These are phyloP conservation scores for Chrysogorgia sp. DNA, from an alignment of 92 coral and sea anemone species.

Conservation along the genomic window DNA sequence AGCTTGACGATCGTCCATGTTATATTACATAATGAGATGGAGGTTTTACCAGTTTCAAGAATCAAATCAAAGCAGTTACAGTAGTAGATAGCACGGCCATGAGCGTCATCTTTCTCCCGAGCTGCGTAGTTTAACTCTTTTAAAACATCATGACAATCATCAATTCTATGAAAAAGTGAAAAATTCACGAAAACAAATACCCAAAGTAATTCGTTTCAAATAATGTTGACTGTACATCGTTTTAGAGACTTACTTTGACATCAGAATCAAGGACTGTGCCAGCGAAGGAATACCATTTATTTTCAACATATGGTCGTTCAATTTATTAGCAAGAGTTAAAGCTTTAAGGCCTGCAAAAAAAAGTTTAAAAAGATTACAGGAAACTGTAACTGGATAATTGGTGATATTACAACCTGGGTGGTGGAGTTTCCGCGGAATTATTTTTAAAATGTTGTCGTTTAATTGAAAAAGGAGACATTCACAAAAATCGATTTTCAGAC, in stretches of 20 bases:
- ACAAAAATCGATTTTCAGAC: no score
- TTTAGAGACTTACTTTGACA: slow-evolving; percentile 67
- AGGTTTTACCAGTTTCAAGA: slow-evolving; percentile 75
- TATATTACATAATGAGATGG: background rate
- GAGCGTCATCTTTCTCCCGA: slow-evolving; percentile 75
- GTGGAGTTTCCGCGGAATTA: no score
- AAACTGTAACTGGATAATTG: no score
- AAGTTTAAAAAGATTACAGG: background rate
- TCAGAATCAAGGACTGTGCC: slow-evolving; percentile 72
- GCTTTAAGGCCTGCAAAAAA: slow-evolving; percentile 66
- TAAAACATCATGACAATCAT: slow-evolving; percentile 75
- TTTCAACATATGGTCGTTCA: slow-evolving; percentile 82
- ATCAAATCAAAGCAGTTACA: slow-evolving; percentile 88
- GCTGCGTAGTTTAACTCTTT: slow-evolving; percentile 80
- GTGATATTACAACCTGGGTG: no score
- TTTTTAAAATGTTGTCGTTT: no score
- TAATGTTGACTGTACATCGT: background rate
- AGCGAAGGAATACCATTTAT: slow-evolving; percentile 81
- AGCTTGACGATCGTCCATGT: no score
- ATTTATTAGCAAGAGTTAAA: slow-evolving; percentile 72
- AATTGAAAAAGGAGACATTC: no score
- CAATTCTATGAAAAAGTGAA: slow-evolving; percentile 57
- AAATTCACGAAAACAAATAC: background rate
- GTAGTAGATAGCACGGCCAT: slow-evolving; percentile 82
- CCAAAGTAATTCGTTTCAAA: background rate